Conservation (phyloP, 2,113 vertebrate genomes). For the Poecile atricapillus region DNA sequence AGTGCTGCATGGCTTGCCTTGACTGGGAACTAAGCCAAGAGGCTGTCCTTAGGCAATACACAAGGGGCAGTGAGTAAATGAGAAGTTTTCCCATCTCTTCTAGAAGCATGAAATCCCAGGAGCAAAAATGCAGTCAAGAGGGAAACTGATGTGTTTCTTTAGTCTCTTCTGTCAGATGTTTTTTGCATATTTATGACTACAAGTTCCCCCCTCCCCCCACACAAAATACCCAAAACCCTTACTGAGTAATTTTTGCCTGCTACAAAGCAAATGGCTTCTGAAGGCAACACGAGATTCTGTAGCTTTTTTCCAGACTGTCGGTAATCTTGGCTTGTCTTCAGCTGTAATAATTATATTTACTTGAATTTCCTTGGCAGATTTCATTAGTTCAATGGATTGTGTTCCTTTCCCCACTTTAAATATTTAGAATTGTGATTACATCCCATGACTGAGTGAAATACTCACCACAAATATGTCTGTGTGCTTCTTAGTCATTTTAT, state of each 20-base stretch:
- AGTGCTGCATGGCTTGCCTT: neutral
- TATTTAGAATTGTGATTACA: neutral
- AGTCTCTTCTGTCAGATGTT: neutral
- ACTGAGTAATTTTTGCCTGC: neutral
- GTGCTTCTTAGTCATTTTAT: neutral
- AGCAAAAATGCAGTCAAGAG: neutral
- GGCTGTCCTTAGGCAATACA: neutral
- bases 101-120: neutral
- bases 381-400: neutral
- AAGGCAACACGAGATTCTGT: neutral
- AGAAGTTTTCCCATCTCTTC: neutral
- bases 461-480: neutral
- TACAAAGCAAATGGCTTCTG: neutral
- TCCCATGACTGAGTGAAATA: neutral
- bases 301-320: neutral
- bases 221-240: neutral
- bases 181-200: neutral
- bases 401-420: neutral
- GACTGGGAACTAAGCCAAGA: neutral
- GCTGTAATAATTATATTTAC: slow-evolving; percentile 9
- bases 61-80: neutral
- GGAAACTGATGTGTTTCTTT: neutral
- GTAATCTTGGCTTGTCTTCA: slow-evolving; percentile 22
- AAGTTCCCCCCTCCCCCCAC: fast-evolving
- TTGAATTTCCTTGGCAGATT: slow-evolving; percentile 3